Evolutionary conservation across 92 coral and sea anemone species (phyloP), one percentile per base, ranked within the genome.

Genomic region (Zoanthus sansibaricus): DNA sequence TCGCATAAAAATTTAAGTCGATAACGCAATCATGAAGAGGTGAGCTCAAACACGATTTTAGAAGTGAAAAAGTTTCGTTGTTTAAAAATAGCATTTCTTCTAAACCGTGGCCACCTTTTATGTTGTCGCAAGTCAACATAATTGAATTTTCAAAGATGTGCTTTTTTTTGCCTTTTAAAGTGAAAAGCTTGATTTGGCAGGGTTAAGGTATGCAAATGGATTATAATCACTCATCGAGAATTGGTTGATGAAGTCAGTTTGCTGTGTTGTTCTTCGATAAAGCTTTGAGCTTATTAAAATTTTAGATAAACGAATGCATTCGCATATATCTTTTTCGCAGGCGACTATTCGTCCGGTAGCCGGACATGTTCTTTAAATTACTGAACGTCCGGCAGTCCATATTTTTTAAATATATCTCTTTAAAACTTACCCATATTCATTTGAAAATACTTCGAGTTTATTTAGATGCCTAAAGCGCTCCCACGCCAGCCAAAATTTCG

Each of bases 181-280:
- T 37, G 31, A 59, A 32, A 1, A 10, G 72, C 6, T 62, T 62
- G 56, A 30, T 45, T 76, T 9, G 4, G 74, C 15, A 12, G 17
- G 20, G 33, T 54, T 3, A 1, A 8, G 11, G 44, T n/a, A 15
- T 17, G 47, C 56, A 78, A 78, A 66, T 31, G 75, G 75, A 48
- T 25, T 67, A 69, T 11, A 80, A 72, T 80, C 85, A 80, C 85
- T 80, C 85, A 66, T 80, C 75, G 74, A 80, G 70, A 80, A 64
- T 80, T 80, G 66, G 66, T 80, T 80, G 85, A 13, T 13, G 62
- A 80, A 80, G 75, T 17, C 25, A 47, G 25, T 67, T 67, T 25
- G 69, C 69, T 62, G 20, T 62, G 12, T 62, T 62, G 8, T 11
- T 49, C 12, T 2, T 49, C 55, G 1, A 49, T 49, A 37, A 37